Conservation (phyloP, 2,113 vertebrate genomes). For the Syrrhaptes paradoxus region DNA sequence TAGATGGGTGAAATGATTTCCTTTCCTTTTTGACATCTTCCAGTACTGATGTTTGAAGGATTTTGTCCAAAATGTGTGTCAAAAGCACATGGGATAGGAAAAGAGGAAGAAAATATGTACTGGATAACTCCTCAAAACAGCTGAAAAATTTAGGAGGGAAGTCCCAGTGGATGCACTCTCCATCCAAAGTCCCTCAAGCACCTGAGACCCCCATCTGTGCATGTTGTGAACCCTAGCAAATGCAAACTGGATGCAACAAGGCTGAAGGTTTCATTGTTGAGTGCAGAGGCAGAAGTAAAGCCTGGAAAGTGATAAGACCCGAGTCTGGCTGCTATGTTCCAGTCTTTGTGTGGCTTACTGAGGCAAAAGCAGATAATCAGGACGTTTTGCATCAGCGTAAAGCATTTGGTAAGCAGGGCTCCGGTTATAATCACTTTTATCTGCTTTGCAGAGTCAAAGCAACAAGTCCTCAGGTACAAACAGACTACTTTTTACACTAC, state of each 20-base stretch:
- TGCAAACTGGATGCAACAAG: background rate
- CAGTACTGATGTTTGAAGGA: background rate
- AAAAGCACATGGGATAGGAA: background rate
- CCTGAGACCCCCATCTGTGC: background rate
- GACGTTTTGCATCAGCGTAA: background rate
- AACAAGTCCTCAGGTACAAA: background rate
- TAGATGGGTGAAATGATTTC: background rate
- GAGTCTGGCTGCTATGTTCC: background rate
- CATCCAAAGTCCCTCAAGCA: background rate
- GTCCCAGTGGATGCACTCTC: background rate
- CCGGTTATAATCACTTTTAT: background rate
- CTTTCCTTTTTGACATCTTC: background rate
- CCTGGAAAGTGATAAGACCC: background rate
- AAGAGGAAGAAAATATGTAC: background rate
- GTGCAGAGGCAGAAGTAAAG: background rate
- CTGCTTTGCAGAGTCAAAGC: background rate
- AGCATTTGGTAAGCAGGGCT: background rate
- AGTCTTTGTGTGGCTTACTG: background rate
- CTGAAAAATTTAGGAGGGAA: background rate
- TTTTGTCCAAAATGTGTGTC: background rate
- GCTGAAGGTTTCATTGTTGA: background rate
- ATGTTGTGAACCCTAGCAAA: background rate
- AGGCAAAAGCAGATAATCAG: background rate
- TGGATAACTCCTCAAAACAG: background rate
- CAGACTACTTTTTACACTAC: background rate